A percentile compares a stretch with the other conserved stretches of the same genome.
Evolutionary conservation across 2,888 invertebrate species (phyloP).

Genomic region (Mechanitis messenoides): DNA sequence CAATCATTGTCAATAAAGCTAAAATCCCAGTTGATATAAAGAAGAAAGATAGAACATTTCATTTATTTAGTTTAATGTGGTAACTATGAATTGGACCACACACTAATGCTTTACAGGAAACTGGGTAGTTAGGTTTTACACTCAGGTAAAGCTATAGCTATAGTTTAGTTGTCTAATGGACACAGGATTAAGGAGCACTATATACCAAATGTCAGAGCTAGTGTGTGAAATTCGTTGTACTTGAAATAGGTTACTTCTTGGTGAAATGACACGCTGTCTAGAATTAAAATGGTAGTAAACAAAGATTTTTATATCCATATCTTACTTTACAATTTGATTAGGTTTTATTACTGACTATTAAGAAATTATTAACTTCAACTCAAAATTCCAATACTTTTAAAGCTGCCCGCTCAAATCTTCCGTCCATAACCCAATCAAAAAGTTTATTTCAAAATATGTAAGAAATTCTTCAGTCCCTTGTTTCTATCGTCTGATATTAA

Average conservation of each 20-base stretch:
- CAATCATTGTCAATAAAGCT: too few relatives aligned
- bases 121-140: conserved; percentile 51
- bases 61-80: neutral
- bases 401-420: neutral
- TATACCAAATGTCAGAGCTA: conserved; percentile 40
- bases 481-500: conserved; percentile 20
- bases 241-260: too few relatives aligned
- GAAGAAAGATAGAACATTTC: neutral
- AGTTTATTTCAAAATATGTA: conserved; percentile 13
- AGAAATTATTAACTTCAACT: neutral
- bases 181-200: conserved; percentile 61
- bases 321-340: conserved; percentile 4
- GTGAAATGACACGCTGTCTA: too few relatives aligned
- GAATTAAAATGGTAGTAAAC: too few relatives aligned
- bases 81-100: conserved; percentile 28
- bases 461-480: conserved; percentile 15
- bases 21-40: neutral
- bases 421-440: conserved; percentile 14
- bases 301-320: too few relatives aligned
- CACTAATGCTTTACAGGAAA: conserved; percentile 48
- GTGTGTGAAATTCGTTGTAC: conserved; percentile 9
- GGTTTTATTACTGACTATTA: neutral
- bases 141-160: conserved; percentile 64
- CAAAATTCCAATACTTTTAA: neutral
- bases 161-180: conserved; percentile 72